These are phyloP conservation scores for Phrynosoma platyrhinos DNA, from an alignment of 2,113 vertebrate species.

Conservation along the genomic window DNA sequence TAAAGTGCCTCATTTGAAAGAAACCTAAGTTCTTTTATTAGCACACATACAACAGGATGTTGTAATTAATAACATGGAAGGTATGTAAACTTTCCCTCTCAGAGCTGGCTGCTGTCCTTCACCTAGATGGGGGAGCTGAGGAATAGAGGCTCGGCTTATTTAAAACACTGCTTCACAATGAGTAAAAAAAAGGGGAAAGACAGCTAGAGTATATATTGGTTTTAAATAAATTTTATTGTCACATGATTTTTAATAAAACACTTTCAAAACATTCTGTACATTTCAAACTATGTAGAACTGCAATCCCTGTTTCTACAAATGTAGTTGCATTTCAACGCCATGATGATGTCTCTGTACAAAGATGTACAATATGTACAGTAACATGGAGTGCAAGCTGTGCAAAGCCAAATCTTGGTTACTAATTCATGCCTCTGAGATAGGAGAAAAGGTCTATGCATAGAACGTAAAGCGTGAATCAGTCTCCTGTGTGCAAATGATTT, in stretches of 20 bases:
- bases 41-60: too few species aligned
- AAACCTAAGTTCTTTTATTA: too few species aligned
- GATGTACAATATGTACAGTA: slow-evolving; percentile 97
- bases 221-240: slow-evolving; percentile 83
- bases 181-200: neutral
- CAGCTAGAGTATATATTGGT: slow-evolving; percentile 75
- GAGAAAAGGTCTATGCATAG: slow-evolving; percentile 73
- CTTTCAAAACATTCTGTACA: slow-evolving; percentile 94
- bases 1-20: too few species aligned
- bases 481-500: slow-evolving; percentile 70
- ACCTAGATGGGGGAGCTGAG: neutral
- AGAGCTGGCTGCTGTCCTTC: neutral
- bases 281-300: slow-evolving; percentile 81
- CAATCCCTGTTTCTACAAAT: slow-evolving; percentile 74
- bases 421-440: slow-evolving; percentile 82
- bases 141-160: neutral
- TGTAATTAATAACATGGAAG: too few species aligned
- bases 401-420: slow-evolving; percentile 78
- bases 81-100: too few species aligned
- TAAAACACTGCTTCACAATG: neutral
- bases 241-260: slow-evolving; percentile 86
- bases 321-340: slow-evolving; percentile 73
- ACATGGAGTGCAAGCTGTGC: slow-evolving; percentile 83
- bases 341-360: slow-evolving; percentile 90
- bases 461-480: slow-evolving; percentile 74